Evolutionary conservation across 2,113 vertebrate species (phyloP), one percentile per base, ranked within the genome.

Genomic region (Abramis brama): DNA sequence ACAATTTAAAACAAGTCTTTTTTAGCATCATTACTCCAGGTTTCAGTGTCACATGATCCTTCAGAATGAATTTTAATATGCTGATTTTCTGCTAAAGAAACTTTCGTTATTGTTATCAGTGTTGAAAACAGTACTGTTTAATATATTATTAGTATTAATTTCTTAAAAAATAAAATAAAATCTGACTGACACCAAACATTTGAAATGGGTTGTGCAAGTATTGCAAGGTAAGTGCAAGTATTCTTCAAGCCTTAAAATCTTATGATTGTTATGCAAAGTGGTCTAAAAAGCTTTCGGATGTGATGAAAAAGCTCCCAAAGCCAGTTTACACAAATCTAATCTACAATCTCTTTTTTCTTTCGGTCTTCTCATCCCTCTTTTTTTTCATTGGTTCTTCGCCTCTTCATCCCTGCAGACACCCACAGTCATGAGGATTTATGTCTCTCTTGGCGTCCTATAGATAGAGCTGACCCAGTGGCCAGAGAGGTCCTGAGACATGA

Each of bases 391-490:
- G 33, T 43, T 59, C n/a, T 50, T 52, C 70, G 52, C 27, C 85
- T 73, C 39, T 80, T 87, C 79, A 86, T 84, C 87, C 71, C 47
- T 86, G 52, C 70, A 73, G 88, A 50, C 47, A 88, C 81, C 59
- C 43, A 76, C 75, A 89, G 82, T 80, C 68, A 73, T 60, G 55
- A 79, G 86, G 80, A 90, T 89, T 86, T 89, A 91, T 55, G 87
- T 66, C 83, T 80, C 23, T 59, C 45, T 57, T 50, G 77, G 83
- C 25, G 10, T 62, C 86, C 86, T 81, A 89, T 90, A 77, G 27
- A 17, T 39, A 47, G 47, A 88, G 66, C 79, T 90, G 74, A 91
- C 89, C 86, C 83, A 57, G 81, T 89, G 88, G 83, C 71, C 60
- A 30, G 81, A 79, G 74, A 85, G 73, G 85, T 66, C 78, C 82